Evolutionary conservation across 1,140 invertebrate species (phyloP), one percentile per base, ranked within the genome.

Genomic region (Chionoecetes opilio): DNA sequence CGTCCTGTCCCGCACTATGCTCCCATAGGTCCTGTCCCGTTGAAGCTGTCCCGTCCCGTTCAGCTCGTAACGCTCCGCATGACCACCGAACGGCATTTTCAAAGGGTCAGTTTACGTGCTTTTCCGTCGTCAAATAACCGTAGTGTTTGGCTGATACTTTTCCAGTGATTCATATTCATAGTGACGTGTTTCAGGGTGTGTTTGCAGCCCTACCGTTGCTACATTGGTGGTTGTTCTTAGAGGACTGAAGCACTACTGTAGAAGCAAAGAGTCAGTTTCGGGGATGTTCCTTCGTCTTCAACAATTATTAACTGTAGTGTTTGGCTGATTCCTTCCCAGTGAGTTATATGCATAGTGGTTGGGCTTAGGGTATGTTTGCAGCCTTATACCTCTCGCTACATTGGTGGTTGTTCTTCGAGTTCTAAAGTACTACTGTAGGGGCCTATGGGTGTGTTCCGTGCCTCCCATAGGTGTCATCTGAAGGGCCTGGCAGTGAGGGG

Each of bases 41-140:
- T 95, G 91, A 14, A 95, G 90, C 94, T 95, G 94, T 1, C 94
- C 94, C n/a, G 94, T 93, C 29, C 94, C 94, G 91, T 95, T 95
- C 53, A 95, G 92, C 53, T 95, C 94, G 91, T 93, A 95, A 29
- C 94, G 91, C 31, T 95, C 94, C 32, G 90, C 87, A 5, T 91
- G 46, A 3, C 35, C 34, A 6, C 94, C 94, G 91, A 95, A 93
- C 32, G 94, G 94, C 94, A 95, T 95, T 0, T 63, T 84, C 32
- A n/a, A 9, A n/a, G 14, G 3, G 38, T 75, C n/a, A 21, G 5
- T 75, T 26, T 75, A 0, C 11, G 8, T 6, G 21, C 26, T 75
- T n/a, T 75, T 75, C n/a, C 26, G 21, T 75, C 11, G 0, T n/a
- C 21, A 75, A 26, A 21, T 75, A 17, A 26, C 63, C 63, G 46